These are phyloP conservation scores for Idaea biselata DNA, from an alignment of 2,888 invertebrate genomes.

Conservation along the genomic window DNA sequence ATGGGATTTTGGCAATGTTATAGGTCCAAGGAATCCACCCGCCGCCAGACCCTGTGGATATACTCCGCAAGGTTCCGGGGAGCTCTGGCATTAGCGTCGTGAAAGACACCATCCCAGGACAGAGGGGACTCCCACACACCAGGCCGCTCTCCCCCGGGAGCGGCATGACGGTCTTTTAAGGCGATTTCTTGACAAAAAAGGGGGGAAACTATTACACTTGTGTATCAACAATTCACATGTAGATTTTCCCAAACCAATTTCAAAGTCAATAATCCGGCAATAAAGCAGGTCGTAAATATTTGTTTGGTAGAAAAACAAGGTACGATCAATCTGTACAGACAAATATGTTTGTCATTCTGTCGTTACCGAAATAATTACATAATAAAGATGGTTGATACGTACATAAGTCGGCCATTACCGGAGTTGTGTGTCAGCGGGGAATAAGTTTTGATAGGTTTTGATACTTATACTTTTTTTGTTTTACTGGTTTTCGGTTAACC, in stretches of 20 bases:
- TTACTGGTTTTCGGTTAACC: background rate
- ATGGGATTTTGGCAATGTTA: too few species aligned
- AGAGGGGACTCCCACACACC: too few species aligned
- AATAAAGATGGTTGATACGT: constrained; percentile 50
- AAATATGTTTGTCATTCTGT: constrained; percentile 50
- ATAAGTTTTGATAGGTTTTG: background rate
- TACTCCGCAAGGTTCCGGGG: too few species aligned
- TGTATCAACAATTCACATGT: background rate
- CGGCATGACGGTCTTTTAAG: too few species aligned
- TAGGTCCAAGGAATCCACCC: too few species aligned
- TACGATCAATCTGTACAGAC: constrained; percentile 28
- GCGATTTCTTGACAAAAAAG: too few species aligned
- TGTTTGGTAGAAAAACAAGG: background rate
- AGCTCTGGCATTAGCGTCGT: too few species aligned
- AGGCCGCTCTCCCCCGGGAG: too few species aligned
- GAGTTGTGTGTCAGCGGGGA: background rate
- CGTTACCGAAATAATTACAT: constrained; percentile 47
- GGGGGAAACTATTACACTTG: too few species aligned
- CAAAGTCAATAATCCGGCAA: background rate
- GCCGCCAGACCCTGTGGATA: too few species aligned
- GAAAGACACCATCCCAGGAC: too few species aligned
- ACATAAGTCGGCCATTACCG: constrained; percentile 14
- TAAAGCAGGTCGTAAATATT: background rate
- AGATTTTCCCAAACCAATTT: background rate
- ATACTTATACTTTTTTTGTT: background rate